A percentile compares a stretch with the other conserved stretches of the same genome.
Evolutionary conservation across 2,113 vertebrate species (phyloP).

Genomic region (Caloenas nicobarica): DNA sequence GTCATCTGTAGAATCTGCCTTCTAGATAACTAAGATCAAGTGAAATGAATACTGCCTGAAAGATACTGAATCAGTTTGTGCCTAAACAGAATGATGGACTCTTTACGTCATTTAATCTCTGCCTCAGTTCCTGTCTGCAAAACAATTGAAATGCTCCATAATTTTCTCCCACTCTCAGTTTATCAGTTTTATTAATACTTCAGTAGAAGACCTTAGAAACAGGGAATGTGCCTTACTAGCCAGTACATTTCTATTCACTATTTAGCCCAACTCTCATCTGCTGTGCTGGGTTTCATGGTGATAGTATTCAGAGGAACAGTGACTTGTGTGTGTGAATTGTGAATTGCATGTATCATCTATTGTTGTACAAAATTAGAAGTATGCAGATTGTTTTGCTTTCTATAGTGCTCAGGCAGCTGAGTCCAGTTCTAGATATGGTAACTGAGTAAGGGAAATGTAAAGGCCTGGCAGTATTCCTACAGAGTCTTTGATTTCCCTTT

Average conservation of each 20-base stretch:
- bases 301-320: neutral
- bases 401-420: neutral
- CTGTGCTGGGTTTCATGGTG: neutral
- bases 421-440: neutral
- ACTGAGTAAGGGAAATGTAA: neutral
- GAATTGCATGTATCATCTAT: neutral
- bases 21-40: neutral
- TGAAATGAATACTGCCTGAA: neutral
- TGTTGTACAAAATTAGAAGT: neutral
- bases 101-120: neutral
- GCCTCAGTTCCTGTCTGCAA: neutral
- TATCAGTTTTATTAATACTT: neutral
- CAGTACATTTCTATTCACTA: neutral
- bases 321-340: neutral
- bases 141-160: neutral
- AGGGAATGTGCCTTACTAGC: neutral
- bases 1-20: neutral
- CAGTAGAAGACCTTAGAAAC: neutral
- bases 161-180: neutral
- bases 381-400: neutral
- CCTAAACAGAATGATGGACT: neutral
- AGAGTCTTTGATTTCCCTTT: neutral
- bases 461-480: neutral
- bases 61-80: neutral
- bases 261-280: neutral